These are phyloP conservation scores for Acanthopagrus latus DNA, from an alignment of 2,797 vertebrate species.

Conservation along the genomic window DNA sequence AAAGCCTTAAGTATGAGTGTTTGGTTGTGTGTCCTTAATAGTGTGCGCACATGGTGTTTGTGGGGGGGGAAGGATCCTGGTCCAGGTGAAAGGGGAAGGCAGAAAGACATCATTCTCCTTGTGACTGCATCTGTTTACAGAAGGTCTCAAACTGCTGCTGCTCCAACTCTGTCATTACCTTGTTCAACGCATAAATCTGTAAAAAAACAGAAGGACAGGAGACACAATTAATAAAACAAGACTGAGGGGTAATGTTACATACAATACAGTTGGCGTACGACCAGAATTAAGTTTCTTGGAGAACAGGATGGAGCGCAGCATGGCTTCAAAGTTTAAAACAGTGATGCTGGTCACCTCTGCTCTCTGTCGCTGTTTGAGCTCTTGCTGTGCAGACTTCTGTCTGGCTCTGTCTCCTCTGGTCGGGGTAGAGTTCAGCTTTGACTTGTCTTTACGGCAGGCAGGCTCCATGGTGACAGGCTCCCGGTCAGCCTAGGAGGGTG, in stretches of 20 bases:
- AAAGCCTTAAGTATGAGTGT: neutral
- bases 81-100: neutral
- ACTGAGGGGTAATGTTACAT: neutral
- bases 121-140: constrained; percentile 95
- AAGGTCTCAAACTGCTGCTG: constrained; percentile 98
- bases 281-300: neutral
- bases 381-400: constrained; percentile 93
- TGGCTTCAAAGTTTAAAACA: neutral
- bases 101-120: constrained; percentile 85
- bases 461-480: constrained; percentile 86
- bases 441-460: constrained; percentile 89
- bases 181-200: constrained; percentile 97
- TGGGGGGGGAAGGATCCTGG: constrained; percentile 17
- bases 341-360: constrained; percentile 86
- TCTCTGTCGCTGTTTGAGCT: constrained; percentile 94
- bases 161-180: constrained; percentile 96
- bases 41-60: neutral
- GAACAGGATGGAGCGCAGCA: no score
- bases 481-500: neutral
- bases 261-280: no score
- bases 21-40: neutral
- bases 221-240: neutral
- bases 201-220: neutral
- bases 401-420: constrained; percentile 90
- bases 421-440: constrained; percentile 89